phyloP scores from a whole-genome alignment of 2,797 vertebrate species.

The Cynodonichthys magdalenae region DNA sequence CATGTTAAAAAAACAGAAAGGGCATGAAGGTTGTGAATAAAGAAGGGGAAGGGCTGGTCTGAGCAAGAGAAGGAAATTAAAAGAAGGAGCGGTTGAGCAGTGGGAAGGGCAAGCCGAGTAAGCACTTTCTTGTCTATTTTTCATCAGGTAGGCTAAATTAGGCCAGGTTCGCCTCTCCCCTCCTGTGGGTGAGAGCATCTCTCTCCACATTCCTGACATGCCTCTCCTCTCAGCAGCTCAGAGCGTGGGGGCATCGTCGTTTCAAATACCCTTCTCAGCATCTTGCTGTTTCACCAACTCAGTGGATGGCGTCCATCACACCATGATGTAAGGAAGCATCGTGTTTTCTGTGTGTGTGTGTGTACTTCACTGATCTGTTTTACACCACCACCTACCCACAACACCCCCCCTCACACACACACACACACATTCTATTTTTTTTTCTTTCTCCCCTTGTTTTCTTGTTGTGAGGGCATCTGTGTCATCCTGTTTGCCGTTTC shows the following conservation, averaged over 20 bases:
- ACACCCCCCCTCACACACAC: too few species aligned
- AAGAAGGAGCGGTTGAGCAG: slow-evolving; percentile 41
- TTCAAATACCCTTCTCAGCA: slow-evolving; percentile 72
- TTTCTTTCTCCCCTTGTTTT: slow-evolving; percentile 21
- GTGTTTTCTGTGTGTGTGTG: slow-evolving; percentile 58
- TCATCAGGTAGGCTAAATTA: slow-evolving; percentile 75
- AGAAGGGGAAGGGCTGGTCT: slow-evolving; percentile 21
- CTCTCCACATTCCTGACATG: slow-evolving; percentile 68
- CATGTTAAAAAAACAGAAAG: slow-evolving; percentile 32
- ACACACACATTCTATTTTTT: background rate
- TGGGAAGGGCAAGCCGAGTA: slow-evolving; percentile 71
- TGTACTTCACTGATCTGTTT: slow-evolving; percentile 27
- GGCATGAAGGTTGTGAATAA: slow-evolving; percentile 23
- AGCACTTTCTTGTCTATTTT: slow-evolving; percentile 81
- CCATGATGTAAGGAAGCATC: slow-evolving; percentile 51
- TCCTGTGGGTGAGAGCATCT: slow-evolving; percentile 52
- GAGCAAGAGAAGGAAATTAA: slow-evolving; percentile 32
- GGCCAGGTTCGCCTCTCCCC: slow-evolving; percentile 53
- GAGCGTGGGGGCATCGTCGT: slow-evolving; percentile 41
- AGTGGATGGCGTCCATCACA: slow-evolving; percentile 66
- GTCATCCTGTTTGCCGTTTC: slow-evolving; percentile 60
- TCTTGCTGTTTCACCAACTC: slow-evolving; percentile 60
- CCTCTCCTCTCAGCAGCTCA: slow-evolving; percentile 48
- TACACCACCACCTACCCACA: background rate
- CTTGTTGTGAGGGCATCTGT: slow-evolving; percentile 48